phyloP scores from a whole-genome alignment of 2,888 invertebrate genomes.

The Schrankia costaestrigalis region DNA sequence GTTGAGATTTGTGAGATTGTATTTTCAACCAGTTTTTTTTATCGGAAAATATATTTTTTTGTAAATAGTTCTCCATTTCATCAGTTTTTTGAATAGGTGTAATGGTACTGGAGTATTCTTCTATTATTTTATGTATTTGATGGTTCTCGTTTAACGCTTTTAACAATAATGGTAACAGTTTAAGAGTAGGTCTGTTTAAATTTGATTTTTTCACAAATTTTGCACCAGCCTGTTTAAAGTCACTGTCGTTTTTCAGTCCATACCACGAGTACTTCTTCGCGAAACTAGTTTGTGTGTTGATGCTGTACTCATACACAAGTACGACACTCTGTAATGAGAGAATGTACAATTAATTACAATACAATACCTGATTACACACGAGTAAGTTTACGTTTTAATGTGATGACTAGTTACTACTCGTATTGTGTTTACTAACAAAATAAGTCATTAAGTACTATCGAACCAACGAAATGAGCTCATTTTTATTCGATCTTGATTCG shows the following conservation, averaged over 20 bases:
- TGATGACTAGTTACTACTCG: too few relatives aligned
- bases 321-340: constrained; percentile 59
- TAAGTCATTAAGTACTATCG: too few relatives aligned
- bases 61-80: constrained; percentile 39
- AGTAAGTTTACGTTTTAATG: too few relatives aligned
- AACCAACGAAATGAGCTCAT: too few relatives aligned
- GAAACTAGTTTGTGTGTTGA: constrained; percentile 34
- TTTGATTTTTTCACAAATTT: constrained; percentile 40
- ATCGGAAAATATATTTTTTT: constrained; percentile 44
- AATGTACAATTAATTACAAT: neutral
- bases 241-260: constrained; percentile 22
- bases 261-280: constrained; percentile 42
- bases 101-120: constrained; percentile 44
- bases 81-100: constrained; percentile 32
- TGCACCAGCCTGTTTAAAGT: neutral
- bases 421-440: too few relatives aligned
- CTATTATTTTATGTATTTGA: constrained; percentile 47
- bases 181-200: constrained; percentile 46
- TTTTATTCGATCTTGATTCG: too few relatives aligned
- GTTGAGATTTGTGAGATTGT: constrained; percentile 45
- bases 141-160: constrained; percentile 56
- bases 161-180: constrained; percentile 55
- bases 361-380: too few relatives aligned
- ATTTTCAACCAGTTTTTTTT: constrained; percentile 45
- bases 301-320: constrained; percentile 59